Base-by-base conservation (phyloP, 2,888 invertebrate species). In the Pocota personata region DNA sequence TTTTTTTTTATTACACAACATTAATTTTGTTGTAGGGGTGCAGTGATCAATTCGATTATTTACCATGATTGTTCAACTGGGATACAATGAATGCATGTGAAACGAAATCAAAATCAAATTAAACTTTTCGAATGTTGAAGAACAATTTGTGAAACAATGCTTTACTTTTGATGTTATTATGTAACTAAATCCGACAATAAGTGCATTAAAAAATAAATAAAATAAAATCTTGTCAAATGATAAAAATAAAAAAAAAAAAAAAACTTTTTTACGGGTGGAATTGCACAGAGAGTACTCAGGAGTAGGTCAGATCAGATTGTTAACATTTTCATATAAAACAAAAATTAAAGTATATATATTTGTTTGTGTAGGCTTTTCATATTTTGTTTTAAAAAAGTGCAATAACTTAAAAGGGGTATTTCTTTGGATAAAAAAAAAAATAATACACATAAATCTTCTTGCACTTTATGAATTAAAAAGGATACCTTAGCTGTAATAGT, bases 301-400 rank as follows among this genome's bases (percentile, higher is more conserved):
- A 82, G 87, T 50, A 82, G 87, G 87, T 69, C 87, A 87, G 87
- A 87, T 87, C 87, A 73, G 77, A 82, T 86, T 82, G 71, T 72
- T 48, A 66, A 66, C 37, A 37, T 76, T 66, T 46, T 21, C 35
- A 7, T 48, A 62, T n/a, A 43, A 35, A 58, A n/a, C n/a, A 50
- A 21, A 40, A 48, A 82, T 67, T 16, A 48, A 71, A 84, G 32
- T 14, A 19, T 57, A 40, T 19, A 6, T 79, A 76, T 71, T 67
- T 50, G 24, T 66, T 78, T 66, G 72, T 87, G 57, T 88, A 90
- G 89, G 89, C 90, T 90, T 89, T 90, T 89, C 90, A 90, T 90
- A 89, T 90, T 90, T 88, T 87, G 64, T 48, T 58, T 14, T 55
- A 52, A 37, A 72, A 82, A 46, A 87, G 82, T 82, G 82, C 75